These are phyloP conservation scores for Oeneis ivallda DNA, from an alignment of 2,888 invertebrate genomes.

Conservation along the genomic window DNA sequence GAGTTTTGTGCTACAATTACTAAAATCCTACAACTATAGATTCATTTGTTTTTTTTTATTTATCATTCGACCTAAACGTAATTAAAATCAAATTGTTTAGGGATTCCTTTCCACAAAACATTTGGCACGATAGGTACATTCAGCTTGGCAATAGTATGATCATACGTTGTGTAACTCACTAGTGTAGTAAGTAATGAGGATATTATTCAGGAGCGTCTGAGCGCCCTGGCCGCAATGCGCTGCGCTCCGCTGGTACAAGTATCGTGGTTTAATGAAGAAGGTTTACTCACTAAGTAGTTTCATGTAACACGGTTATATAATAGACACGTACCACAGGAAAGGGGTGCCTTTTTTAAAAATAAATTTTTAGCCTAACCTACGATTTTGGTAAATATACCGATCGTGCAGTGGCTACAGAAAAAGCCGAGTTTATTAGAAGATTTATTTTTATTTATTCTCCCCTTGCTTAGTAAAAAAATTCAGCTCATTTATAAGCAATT, in stretches of 20 bases:
- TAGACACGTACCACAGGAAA: neutral
- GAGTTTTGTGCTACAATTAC: no score
- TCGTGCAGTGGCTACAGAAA: no score
- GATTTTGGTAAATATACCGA: no score
- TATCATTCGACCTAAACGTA: no score
- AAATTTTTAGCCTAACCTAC: no score
- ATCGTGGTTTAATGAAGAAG: slow-evolving; percentile 6
- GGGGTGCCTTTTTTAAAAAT: neutral
- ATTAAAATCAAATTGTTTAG: no score
- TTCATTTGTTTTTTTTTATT: no score
- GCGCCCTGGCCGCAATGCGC: slow-evolving; percentile 49
- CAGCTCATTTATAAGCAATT: no score
- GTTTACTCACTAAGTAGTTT: neutral
- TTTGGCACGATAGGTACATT: slow-evolving; percentile 45
- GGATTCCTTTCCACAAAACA: slow-evolving; percentile 13
- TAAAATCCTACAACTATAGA: no score
- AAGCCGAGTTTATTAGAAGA: no score
- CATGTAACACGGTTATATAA: slow-evolving; percentile 8
- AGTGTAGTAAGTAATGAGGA: slow-evolving; percentile 65
- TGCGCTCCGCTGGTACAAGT: slow-evolving; percentile 44
- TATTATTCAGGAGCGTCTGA: slow-evolving; percentile 69
- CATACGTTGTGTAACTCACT: slow-evolving; percentile 61
- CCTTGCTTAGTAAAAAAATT: no score
- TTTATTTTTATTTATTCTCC: no score
- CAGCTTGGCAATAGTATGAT: slow-evolving; percentile 26